Conservation (phyloP, 1,140 invertebrate species). For the Pseudomyrmex dendroicus region DNA sequence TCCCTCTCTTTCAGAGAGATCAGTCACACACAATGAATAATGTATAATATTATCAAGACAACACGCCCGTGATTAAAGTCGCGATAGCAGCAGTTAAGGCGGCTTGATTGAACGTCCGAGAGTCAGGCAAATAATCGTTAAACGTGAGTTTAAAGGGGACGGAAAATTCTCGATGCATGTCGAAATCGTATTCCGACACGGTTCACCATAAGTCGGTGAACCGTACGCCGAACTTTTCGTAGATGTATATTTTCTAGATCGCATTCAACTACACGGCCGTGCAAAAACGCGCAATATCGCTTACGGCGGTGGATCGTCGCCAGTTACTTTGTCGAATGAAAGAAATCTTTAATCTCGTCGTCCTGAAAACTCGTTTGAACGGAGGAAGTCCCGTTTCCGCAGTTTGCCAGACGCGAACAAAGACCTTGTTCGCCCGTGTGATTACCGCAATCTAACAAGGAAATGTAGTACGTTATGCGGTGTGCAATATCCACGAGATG, state of each 20-base stretch:
- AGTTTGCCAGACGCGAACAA: slow-evolving; percentile 24
- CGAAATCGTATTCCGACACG: background rate
- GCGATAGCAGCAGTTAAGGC: background rate
- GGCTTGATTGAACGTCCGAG: slow-evolving; percentile 12
- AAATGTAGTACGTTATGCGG: slow-evolving; percentile 39
- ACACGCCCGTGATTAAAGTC: no score
- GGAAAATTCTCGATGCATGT: slow-evolving; percentile 10
- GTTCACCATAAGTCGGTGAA: background rate
- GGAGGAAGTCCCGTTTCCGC: slow-evolving; percentile 65
- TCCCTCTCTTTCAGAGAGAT: background rate
- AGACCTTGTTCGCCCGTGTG: slow-evolving; percentile 36
- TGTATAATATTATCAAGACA: background rate
- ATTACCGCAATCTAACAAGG: slow-evolving; percentile 58
- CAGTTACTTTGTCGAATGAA: slow-evolving; percentile 46
- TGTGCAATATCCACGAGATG: background rate
- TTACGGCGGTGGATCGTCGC: slow-evolving; percentile 35
- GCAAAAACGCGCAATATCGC: background rate
- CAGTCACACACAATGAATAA: background rate
- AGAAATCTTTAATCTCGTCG: slow-evolving; percentile 67
- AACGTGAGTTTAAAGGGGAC: background rate
- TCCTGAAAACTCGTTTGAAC: slow-evolving; percentile 19
- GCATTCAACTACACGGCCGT: background rate
- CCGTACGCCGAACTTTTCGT: background rate
- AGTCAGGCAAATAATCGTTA: slow-evolving; percentile 1
- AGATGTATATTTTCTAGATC: background rate